Evolutionary conservation across 92 coral and sea anemone genomes (phyloP).

Genomic region (Actinernus sp.): DNA sequence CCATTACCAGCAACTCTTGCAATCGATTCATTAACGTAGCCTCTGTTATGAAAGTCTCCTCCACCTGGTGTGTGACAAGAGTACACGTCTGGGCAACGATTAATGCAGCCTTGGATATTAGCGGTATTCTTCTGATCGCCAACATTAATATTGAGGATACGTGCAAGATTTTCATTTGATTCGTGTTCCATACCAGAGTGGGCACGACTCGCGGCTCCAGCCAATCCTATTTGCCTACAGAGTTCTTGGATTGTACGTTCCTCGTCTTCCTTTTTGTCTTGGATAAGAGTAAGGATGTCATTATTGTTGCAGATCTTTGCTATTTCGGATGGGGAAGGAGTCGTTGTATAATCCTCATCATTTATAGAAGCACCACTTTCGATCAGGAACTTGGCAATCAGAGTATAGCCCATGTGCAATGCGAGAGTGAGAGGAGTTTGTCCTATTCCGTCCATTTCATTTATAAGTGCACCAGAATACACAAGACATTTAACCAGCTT

Average conservation of each 20-base stretch:
- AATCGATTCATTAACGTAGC: constrained; percentile 51
- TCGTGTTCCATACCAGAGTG: neutral
- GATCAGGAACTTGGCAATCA: constrained; percentile 20
- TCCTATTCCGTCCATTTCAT: constrained; percentile 46
- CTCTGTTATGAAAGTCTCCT: constrained; percentile 60
- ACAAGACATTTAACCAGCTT: constrained; percentile 20
- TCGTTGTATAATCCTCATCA: neutral
- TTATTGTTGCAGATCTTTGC: constrained; percentile 5
- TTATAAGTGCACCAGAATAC: constrained; percentile 25
- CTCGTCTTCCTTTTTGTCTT: neutral
- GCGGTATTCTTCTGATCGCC: constrained; percentile 63
- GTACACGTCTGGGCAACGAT: constrained; percentile 58
- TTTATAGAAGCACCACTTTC: constrained; percentile 26
- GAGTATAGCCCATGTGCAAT: constrained; percentile 19
- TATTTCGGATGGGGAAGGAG: constrained; percentile 15
- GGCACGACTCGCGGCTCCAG: neutral
- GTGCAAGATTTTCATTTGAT: neutral
- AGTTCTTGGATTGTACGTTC: neutral
- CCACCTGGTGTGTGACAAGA: constrained; percentile 24
- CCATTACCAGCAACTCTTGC: constrained; percentile 34
- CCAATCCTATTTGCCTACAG: neutral
- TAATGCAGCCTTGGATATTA: constrained; percentile 40
- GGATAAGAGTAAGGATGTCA: constrained; percentile 2
- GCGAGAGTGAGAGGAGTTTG: constrained; percentile 53
- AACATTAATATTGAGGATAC: constrained; percentile 41